Percentiles rank a stretch among this genome's conserved stretches.
Evolutionary conservation across 2,888 invertebrate genomes (phyloP).

Genomic region (Cheilosia pagana): DNA sequence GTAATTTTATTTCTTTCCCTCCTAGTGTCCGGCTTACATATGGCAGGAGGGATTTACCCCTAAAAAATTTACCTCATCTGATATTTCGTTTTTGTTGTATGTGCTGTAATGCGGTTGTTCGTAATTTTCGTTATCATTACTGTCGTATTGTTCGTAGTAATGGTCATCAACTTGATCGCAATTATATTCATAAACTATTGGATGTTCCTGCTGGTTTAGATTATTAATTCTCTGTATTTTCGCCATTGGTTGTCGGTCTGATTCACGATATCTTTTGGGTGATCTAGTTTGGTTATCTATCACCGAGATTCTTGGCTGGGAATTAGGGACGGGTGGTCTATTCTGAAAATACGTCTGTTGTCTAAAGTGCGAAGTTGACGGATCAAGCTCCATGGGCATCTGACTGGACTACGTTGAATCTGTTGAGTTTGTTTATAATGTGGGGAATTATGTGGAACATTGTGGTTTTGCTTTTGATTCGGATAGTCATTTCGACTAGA

Average conservation of each 20-base stretch:
- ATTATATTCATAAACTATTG: neutral
- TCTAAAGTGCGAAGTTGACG: neutral
- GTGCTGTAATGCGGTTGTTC: neutral
- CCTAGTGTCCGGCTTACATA: conserved; percentile 12
- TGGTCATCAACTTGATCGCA: neutral
- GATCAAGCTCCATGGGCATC: conserved; percentile 1
- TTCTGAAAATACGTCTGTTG: neutral
- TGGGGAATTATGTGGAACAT: too few relatives aligned
- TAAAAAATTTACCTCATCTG: neutral
- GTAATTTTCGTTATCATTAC: neutral
- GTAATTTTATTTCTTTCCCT: conserved; percentile 6
- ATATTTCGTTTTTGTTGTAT: neutral
- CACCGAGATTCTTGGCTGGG: neutral
- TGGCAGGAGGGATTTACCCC: conserved; percentile 3
- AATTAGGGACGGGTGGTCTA: neutral
- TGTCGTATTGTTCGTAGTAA: neutral
- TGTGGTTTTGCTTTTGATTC: too few relatives aligned
- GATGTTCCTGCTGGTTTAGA: conserved; percentile 3
- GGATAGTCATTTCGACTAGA: too few relatives aligned
- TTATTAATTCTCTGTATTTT: conserved; percentile 16
- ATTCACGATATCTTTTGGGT: neutral
- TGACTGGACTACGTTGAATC: neutral
- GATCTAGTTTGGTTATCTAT: neutral
- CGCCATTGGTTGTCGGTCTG: neutral
- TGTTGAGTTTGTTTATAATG: neutral